Evolutionary conservation across 2,797 vertebrate genomes (phyloP).

Genomic region (Spinus pinus): DNA sequence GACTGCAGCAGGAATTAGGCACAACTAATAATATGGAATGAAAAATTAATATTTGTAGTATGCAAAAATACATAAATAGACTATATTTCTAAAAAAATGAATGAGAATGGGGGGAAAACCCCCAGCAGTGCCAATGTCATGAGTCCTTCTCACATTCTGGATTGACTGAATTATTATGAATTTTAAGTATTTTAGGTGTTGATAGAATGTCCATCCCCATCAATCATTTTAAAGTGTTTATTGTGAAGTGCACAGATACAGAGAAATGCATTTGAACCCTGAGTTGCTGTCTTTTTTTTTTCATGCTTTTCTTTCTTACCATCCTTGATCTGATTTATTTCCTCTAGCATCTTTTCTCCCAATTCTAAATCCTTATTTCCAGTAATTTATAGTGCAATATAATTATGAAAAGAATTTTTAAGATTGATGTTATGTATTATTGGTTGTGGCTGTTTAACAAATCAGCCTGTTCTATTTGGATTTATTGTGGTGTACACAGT

Average conservation of each 20-base stretch:
- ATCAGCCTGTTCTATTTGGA: background rate
- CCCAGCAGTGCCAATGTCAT: background rate
- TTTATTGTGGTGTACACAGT: background rate
- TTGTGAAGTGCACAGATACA: background rate
- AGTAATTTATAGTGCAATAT: slow-evolving; percentile 2
- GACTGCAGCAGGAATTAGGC: background rate
- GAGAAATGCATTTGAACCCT: background rate
- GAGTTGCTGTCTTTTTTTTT: background rate
- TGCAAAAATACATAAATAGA: background rate
- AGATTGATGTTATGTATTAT: background rate
- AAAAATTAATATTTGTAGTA: background rate
- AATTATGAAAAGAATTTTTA: background rate
- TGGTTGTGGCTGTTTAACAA: background rate
- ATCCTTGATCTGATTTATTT: slow-evolving; percentile 16
- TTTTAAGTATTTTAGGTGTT: background rate
- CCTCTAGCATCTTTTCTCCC: background rate
- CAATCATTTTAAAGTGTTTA: slow-evolving; percentile 15
- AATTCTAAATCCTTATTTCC: slow-evolving; percentile 15
- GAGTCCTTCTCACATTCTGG: background rate
- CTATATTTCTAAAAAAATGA: background rate
- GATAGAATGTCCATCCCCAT: background rate
- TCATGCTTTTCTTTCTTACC: background rate
- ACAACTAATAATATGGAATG: background rate
- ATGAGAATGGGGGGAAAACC: background rate
- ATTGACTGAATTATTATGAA: slow-evolving; percentile 11